A percentile compares a stretch with the other conserved stretches of the same genome.
phyloP scores from a whole-genome alignment of 2,113 vertebrate species.

The Nerophis lumbriciformis region DNA sequence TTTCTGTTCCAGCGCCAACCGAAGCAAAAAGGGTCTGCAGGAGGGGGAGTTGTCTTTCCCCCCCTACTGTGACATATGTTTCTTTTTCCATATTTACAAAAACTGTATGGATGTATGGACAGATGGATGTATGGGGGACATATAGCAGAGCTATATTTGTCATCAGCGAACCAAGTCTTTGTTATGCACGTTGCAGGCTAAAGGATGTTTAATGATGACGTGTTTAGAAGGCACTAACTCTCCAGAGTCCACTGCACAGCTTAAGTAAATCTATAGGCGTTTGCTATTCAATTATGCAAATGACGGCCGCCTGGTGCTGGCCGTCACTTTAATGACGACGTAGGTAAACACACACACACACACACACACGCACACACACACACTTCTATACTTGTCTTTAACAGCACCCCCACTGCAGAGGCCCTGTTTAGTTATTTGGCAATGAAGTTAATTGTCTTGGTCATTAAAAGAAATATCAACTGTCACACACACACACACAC shows the following conservation, averaged over 20 bases:
- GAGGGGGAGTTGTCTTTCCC: too few relatives aligned
- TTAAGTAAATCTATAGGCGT: constrained; percentile 57
- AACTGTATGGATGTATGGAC: not conserved
- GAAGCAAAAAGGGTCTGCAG: too few relatives aligned
- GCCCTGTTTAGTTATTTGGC: not conserved
- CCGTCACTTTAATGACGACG: constrained; percentile 72
- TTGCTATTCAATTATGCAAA: constrained; percentile 70
- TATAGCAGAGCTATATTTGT: constrained; percentile 29
- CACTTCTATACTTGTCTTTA: constrained; percentile 32
- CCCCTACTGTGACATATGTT: too few relatives aligned
- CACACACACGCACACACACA: not conserved
- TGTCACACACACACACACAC: constrained; percentile 56
- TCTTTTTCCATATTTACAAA: too few relatives aligned
- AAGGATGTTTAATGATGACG: constrained; percentile 71
- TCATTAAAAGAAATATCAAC: constrained; percentile 65
- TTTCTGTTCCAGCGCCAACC: not conserved
- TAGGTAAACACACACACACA: constrained; percentile 56
- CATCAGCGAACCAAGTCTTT: constrained; percentile 72
- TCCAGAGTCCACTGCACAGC: constrained; percentile 53
- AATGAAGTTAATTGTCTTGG: constrained; percentile 68
- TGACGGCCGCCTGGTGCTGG: constrained; percentile 52
- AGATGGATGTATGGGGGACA: not conserved
- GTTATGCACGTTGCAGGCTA: constrained; percentile 49
- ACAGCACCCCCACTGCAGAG: constrained; percentile 5
- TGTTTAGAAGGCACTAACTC: constrained; percentile 55